Conservation (phyloP, 2,888 invertebrate species). For the Cerastoderma edule region DNA sequence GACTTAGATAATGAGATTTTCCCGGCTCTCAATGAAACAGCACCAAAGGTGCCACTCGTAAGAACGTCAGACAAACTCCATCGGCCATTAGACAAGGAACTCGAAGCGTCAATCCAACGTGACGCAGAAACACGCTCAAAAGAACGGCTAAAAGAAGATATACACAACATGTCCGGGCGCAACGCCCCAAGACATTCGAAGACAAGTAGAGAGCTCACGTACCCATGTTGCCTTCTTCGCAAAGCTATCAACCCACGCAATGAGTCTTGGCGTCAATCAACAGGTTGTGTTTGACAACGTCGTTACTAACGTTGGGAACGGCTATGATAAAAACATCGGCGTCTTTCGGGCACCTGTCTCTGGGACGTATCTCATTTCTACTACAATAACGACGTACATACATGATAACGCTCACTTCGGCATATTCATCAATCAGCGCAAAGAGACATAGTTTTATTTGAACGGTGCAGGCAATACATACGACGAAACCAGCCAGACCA, state of each 20-base stretch:
- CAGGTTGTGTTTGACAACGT: not conserved
- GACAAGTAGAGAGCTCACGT: not conserved
- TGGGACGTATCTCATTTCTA: not conserved
- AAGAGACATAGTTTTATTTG: not conserved
- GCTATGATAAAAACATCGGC: not conserved
- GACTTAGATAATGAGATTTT: not conserved
- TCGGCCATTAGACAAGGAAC: too few species aligned
- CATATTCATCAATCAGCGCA: not conserved
- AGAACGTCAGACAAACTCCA: too few species aligned
- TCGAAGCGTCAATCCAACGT: not conserved
- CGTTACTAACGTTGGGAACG: slow-evolving; percentile 4
- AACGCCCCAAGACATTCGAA: not conserved
- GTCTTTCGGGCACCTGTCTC: slow-evolving; percentile 2
- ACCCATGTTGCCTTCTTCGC: not conserved
- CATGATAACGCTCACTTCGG: not conserved
- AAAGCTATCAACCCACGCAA: not conserved
- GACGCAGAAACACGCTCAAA: not conserved
- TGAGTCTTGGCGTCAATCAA: not conserved
- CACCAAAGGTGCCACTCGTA: too few species aligned
- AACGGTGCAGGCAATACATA: not conserved
- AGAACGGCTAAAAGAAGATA: not conserved
- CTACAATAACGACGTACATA: not conserved
- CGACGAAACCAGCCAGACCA: slow-evolving; percentile 1
- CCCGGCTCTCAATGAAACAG: too few species aligned
- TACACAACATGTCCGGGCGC: not conserved